A percentile compares a stretch with the other conserved stretches of the same genome.
Evolutionary conservation across 37 sponge, comb jelly and placozoan genomes (phyloP).

Genomic region (Tethya wilhelma): DNA sequence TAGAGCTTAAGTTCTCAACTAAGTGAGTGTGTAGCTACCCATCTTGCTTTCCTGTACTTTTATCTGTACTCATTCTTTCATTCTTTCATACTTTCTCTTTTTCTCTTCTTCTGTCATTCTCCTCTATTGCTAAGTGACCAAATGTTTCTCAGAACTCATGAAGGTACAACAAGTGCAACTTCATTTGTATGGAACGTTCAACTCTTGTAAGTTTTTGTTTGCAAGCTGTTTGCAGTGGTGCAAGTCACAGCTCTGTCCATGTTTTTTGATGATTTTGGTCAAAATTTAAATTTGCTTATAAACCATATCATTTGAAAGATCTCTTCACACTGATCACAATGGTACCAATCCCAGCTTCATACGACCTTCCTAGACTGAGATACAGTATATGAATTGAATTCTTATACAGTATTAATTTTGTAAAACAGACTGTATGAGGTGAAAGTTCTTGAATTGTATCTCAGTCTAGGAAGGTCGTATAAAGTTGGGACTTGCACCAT

Average conservation of each 20-base stretch:
- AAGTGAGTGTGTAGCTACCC: not conserved
- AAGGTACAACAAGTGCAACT: not conserved
- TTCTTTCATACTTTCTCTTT: not conserved
- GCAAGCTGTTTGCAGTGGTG: no score
- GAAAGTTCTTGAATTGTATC: no score
- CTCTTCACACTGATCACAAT: not conserved
- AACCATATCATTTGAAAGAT: no score
- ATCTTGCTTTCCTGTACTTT: not conserved
- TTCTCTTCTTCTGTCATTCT: not conserved
- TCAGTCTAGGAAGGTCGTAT: no score
- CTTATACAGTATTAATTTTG: no score
- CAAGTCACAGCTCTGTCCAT: no score
- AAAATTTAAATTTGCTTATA: no score
- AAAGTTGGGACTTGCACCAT: no score
- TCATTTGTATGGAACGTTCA: constrained; percentile 35
- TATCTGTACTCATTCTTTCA: not conserved
- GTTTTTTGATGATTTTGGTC: no score
- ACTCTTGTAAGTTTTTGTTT: constrained; percentile 21
- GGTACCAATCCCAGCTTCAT: not conserved
- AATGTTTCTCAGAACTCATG: not conserved
- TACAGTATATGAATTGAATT: no score
- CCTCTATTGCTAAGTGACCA: not conserved
- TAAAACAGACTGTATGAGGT: no score
- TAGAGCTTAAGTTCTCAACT: constrained; percentile 21
- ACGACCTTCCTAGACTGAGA: no score